phyloP scores from a whole-genome alignment of 2,113 vertebrate species.

The Poicephalus gulielmi region DNA sequence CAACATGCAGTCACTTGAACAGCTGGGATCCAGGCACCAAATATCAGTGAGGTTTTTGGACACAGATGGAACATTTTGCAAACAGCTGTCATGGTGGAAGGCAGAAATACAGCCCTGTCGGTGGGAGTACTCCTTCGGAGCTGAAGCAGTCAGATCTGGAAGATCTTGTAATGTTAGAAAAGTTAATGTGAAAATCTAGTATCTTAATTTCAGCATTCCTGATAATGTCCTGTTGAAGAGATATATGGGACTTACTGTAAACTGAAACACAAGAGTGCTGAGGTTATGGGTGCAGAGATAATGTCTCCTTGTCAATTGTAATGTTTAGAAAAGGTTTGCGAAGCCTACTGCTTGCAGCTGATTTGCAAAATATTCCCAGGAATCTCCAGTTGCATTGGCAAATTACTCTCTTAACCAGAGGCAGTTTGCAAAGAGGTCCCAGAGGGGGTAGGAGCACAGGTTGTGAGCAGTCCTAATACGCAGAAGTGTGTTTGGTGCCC shows the following conservation, averaged over 20 bases:
- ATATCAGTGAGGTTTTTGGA: neutral
- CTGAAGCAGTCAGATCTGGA: neutral
- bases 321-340: neutral
- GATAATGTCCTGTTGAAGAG: neutral
- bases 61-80: neutral
- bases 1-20: neutral
- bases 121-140: neutral
- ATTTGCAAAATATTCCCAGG: neutral
- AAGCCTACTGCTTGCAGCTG: neutral
- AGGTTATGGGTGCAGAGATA: neutral
- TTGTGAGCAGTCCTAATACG: neutral
- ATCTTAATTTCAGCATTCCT: neutral
- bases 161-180: neutral
- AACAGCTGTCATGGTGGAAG: neutral
- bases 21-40: neutral
- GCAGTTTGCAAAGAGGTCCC: neutral
- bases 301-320: neutral
- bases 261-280: neutral
- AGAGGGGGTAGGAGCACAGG: neutral
- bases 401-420: neutral
- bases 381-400: conserved; percentile 11
- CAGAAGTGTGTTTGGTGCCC: rapidly evolving
- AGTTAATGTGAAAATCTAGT: neutral
- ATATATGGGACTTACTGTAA: neutral
- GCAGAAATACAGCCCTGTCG: neutral